phyloP scores from a whole-genome alignment of 1,140 invertebrate genomes.

The Neomicropteryx cornuta region DNA sequence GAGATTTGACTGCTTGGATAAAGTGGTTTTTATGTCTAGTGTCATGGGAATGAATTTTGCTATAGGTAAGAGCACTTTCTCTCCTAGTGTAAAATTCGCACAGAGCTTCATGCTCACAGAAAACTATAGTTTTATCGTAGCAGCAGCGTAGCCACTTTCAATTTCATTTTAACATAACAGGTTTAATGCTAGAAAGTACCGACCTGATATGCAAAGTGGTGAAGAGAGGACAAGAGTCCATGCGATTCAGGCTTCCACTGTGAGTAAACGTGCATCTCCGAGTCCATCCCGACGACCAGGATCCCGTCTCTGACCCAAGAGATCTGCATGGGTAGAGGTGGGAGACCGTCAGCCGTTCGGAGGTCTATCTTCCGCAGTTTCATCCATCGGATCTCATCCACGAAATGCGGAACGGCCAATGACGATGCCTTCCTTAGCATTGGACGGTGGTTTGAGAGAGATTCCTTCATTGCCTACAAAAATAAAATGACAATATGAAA shows the following conservation, averaged over 20 bases:
- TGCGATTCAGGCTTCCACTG: slow-evolving; percentile 82
- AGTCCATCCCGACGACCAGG: slow-evolving; percentile 97
- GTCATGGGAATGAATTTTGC: no score
- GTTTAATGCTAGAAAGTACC: no score
- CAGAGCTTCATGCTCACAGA: no score
- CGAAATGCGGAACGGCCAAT: slow-evolving; percentile 69
- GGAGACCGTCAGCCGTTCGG: slow-evolving; percentile 88
- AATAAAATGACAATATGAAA: no score
- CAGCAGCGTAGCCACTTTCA: no score
- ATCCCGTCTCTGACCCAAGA: slow-evolving; percentile 98
- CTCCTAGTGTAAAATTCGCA: no score
- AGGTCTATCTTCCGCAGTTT: slow-evolving; percentile 84
- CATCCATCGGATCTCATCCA: slow-evolving; percentile 92
- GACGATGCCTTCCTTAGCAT: slow-evolving; percentile 80
- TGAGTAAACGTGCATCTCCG: slow-evolving; percentile 98
- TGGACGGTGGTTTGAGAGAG: slow-evolving; percentile 64
- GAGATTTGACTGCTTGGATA: no score
- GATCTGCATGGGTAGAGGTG: slow-evolving; percentile 94
- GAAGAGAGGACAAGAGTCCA: slow-evolving; percentile 32
- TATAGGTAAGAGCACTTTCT: no score
- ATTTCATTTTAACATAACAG: no score
- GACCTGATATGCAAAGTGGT: no score
- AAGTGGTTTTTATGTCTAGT: no score
- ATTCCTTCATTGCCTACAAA: slow-evolving; percentile 62
- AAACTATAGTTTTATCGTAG: no score